Conservation (phyloP, 2,888 invertebrate species). For the Hanleya hanleyi region DNA sequence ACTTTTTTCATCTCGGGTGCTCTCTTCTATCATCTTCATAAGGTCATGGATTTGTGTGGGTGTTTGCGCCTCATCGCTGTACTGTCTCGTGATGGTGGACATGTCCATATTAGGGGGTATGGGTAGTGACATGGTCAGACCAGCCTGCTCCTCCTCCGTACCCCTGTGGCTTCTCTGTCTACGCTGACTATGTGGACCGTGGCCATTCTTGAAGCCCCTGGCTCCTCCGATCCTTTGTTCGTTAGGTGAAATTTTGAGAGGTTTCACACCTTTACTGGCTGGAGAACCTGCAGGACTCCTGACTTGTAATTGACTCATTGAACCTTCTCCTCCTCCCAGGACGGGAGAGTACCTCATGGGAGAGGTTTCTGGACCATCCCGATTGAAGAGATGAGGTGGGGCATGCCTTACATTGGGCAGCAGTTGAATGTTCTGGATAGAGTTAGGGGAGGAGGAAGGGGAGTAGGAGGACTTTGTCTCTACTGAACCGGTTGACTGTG, state of each 20-base stretch:
- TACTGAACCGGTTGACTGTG: slow-evolving; percentile 24
- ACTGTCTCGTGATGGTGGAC: slow-evolving; percentile 51
- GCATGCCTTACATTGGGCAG: slow-evolving; percentile 66
- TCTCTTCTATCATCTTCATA: slow-evolving; percentile 63
- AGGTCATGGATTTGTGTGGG: slow-evolving; percentile 62
- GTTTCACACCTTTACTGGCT: slow-evolving; percentile 14
- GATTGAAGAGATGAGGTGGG: slow-evolving; percentile 51
- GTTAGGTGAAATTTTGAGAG: background rate
- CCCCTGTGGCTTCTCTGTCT: background rate
- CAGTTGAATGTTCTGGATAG: slow-evolving; percentile 57
- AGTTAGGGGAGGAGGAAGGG: slow-evolving; percentile 34
- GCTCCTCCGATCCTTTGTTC: background rate
- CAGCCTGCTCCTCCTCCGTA: background rate
- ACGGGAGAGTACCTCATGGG: slow-evolving; percentile 25
- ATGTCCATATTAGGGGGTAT: background rate
- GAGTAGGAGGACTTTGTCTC: background rate
- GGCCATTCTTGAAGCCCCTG: slow-evolving; percentile 27
- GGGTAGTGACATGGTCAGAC: background rate
- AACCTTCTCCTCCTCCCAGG: slow-evolving; percentile 42
- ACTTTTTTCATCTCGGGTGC: slow-evolving; percentile 40
- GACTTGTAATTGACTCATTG: slow-evolving; percentile 36
- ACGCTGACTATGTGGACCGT: background rate
- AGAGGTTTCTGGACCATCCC: slow-evolving; percentile 24
- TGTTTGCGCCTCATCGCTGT: slow-evolving; percentile 62
- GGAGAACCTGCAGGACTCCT: slow-evolving; percentile 6